These are phyloP conservation scores for Pangasianodon hypophthalmus DNA, from an alignment of 2,113 vertebrate genomes.

Conservation along the genomic window DNA sequence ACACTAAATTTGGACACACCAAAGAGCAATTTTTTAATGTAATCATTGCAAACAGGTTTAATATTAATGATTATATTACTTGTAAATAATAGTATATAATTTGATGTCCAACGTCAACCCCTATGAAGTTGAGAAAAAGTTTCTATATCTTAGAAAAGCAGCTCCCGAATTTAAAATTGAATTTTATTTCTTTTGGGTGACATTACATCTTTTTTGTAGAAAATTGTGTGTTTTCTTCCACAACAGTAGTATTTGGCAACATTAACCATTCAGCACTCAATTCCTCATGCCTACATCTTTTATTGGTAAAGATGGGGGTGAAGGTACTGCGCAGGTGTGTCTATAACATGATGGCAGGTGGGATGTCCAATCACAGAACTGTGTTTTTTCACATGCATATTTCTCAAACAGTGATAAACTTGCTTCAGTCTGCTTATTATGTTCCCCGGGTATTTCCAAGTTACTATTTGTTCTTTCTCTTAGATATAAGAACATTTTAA, in stretches of 20 bases:
- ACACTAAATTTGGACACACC: too few relatives aligned
- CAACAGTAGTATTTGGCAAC: background rate
- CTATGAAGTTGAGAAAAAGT: background rate
- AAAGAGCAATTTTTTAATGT: too few relatives aligned
- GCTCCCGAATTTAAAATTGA: background rate
- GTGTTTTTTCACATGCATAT: background rate
- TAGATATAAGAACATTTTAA: background rate
- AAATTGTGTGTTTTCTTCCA: background rate
- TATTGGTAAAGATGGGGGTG: background rate
- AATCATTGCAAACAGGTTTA: too few relatives aligned
- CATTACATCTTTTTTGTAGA: background rate
- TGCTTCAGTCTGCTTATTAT: background rate
- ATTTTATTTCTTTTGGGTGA: background rate
- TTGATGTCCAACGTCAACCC: too few relatives aligned
- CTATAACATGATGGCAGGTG: background rate
- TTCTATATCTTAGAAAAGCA: background rate
- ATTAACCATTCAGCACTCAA: background rate
- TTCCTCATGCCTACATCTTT: background rate
- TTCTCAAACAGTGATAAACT: background rate
- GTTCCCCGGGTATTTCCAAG: background rate
- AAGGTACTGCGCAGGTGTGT: background rate
- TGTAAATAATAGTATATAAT: too few relatives aligned
- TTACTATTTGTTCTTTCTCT: background rate
- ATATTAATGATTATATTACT: too few relatives aligned
- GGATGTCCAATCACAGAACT: background rate